These are phyloP conservation scores for Diaphora mendica DNA, from an alignment of 2,888 invertebrate species.

Conservation along the genomic window DNA sequence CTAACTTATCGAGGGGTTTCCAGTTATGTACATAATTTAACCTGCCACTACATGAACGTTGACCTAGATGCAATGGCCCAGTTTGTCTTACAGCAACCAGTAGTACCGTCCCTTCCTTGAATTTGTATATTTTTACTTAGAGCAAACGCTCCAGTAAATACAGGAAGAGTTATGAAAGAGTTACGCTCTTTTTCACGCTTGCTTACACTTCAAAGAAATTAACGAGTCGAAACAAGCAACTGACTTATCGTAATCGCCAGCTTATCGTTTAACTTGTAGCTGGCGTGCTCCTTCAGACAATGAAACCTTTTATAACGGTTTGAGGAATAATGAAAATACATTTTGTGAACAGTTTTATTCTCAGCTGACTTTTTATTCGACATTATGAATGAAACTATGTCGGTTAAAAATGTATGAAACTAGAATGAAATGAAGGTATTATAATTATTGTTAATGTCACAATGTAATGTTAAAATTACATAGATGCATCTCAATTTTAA, in stretches of 20 bases:
- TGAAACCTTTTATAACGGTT: constrained; percentile 14
- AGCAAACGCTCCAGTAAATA: constrained; percentile 42
- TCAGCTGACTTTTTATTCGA: not conserved
- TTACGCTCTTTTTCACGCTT: constrained; percentile 37
- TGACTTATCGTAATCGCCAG: constrained; percentile 21
- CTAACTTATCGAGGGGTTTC: constrained; percentile 47
- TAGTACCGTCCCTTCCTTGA: constrained; percentile 39
- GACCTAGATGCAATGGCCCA: constrained; percentile 53
- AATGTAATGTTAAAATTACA: not conserved
- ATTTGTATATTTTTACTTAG: constrained; percentile 46
- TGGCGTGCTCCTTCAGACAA: constrained; percentile 16
- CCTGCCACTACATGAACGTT: constrained; percentile 41
- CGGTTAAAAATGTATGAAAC: not conserved
- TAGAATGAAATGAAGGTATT: not conserved
- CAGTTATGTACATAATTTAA: constrained; percentile 59
- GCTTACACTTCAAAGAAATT: constrained; percentile 38
- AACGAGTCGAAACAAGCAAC: constrained; percentile 25
- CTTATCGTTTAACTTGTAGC: constrained; percentile 25
- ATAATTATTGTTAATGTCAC: not conserved
- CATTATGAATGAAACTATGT: not conserved
- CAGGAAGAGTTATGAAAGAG: constrained; percentile 43
- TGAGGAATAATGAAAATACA: constrained; percentile 5
- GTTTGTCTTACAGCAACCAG: constrained; percentile 47
- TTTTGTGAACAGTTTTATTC: constrained; percentile 13
- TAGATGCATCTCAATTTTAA: not conserved